Conservation (phyloP, 2,113 vertebrate species). For the Turdus rufiventris region DNA sequence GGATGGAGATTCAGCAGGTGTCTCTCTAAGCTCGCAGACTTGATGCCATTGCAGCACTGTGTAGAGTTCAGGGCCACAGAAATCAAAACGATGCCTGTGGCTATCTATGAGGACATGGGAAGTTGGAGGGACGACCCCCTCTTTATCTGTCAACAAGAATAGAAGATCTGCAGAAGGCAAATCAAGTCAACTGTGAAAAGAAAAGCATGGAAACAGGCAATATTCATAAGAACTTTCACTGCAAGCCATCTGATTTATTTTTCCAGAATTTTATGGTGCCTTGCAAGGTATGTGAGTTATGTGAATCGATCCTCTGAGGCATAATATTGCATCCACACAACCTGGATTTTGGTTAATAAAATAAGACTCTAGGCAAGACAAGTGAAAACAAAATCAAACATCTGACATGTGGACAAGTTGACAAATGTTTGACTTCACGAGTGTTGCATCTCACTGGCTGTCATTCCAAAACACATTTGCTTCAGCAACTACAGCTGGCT, state of each 20-base stretch:
- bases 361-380: constrained; percentile 10
- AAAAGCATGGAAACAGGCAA: background rate
- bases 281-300: background rate
- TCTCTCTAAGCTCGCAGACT: constrained; percentile 15
- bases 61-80: background rate
- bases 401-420: constrained; percentile 12
- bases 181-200: background rate
- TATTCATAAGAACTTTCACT: background rate
- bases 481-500: background rate
- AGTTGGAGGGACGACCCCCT: background rate
- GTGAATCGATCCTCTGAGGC: background rate
- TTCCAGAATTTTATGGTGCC: background rate
- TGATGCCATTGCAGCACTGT: background rate
- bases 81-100: background rate
- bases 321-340: background rate
- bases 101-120: background rate
- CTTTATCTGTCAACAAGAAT: background rate
- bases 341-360: background rate
- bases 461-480: background rate
- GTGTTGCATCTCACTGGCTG: background rate
- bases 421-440: constrained; percentile 39
- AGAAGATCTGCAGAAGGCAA: background rate
- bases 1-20: constrained; percentile 23
- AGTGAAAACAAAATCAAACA: constrained; percentile 1
- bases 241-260: background rate